Conservation (phyloP, 1,140 invertebrate species). For the Procambarus clarkii region DNA sequence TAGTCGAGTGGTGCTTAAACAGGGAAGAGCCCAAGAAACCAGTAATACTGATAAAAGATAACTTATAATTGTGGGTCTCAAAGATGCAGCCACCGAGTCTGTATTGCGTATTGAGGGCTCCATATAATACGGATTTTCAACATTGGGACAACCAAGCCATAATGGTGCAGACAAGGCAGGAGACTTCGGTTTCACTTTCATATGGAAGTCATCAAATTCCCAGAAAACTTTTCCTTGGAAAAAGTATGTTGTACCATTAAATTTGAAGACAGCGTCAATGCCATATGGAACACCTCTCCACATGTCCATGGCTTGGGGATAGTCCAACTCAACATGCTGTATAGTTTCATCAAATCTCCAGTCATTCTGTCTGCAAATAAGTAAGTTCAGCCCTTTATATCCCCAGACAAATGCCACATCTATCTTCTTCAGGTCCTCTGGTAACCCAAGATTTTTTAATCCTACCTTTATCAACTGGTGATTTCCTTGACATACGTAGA, state of each 20-base stretch:
- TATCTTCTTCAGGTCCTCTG: conserved; percentile 85
- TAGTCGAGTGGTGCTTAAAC: background rate
- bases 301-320: conserved; percentile 79
- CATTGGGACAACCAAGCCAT: conserved; percentile 87
- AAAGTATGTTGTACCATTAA: conserved; percentile 89
- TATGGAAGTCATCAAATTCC: conserved; percentile 93
- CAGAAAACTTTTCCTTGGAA: conserved; percentile 95
- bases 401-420: conserved; percentile 95
- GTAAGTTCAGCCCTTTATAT: conserved; percentile 80
- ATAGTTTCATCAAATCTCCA: conserved; percentile 82
- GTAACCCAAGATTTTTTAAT: conserved; percentile 86
- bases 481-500: conserved; percentile 79
- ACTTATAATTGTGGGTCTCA: background rate
- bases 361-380: conserved; percentile 86
- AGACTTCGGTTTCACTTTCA: conserved; percentile 85
- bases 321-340: conserved; percentile 77
- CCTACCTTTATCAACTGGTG: conserved; percentile 72
- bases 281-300: conserved; percentile 79
- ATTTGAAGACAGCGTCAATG: conserved; percentile 78
- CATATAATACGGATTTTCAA: conserved; percentile 63
- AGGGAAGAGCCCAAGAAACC: background rate
- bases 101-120: conserved; percentile 23
- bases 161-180: conserved; percentile 84
- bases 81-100: background rate
- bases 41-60: background rate